These are phyloP conservation scores for Myotis daubentonii DNA, from an alignment of 2,797 vertebrate genomes.

Conservation along the genomic window DNA sequence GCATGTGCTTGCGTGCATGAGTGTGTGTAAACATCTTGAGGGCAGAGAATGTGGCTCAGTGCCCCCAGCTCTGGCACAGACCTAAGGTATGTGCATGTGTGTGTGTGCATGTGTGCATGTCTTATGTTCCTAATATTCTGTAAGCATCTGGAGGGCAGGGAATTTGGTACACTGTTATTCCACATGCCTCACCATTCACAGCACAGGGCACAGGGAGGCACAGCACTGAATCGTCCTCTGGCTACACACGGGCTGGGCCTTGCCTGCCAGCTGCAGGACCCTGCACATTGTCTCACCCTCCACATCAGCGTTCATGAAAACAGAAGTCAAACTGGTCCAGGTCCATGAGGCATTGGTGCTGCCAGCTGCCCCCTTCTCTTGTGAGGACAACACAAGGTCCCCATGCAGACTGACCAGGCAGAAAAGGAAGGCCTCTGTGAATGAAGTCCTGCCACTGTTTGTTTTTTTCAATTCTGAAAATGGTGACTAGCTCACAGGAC, in stretches of 20 bases:
- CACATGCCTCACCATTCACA: not conserved
- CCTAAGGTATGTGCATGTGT: not conserved
- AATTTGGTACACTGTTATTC: not conserved
- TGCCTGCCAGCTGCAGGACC: not conserved
- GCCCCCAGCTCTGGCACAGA: no score
- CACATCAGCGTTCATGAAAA: conserved; percentile 20
- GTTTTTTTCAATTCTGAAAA: conserved; percentile 23
- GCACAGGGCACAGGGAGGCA: not conserved
- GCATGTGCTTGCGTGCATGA: not conserved
- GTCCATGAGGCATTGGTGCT: not conserved
- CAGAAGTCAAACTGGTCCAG: conserved; percentile 1
- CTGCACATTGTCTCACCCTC: not conserved
- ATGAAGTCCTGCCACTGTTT: not conserved
- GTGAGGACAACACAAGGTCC: conserved; percentile 8
- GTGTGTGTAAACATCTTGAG: not conserved
- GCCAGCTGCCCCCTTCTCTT: not conserved
- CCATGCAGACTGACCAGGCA: not conserved
- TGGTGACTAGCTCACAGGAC: not conserved
- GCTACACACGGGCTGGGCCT: not conserved
- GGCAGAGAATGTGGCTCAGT: not conserved
- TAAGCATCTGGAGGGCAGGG: not conserved
- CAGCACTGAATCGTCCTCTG: not conserved
- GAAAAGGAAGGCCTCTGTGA: not conserved
- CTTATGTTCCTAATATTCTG: not conserved
- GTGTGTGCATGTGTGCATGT: not conserved